Evolutionary conservation across 35 echinoderm and acorn worm species (phyloP).

Genomic region (Lytechinus variegatus): DNA sequence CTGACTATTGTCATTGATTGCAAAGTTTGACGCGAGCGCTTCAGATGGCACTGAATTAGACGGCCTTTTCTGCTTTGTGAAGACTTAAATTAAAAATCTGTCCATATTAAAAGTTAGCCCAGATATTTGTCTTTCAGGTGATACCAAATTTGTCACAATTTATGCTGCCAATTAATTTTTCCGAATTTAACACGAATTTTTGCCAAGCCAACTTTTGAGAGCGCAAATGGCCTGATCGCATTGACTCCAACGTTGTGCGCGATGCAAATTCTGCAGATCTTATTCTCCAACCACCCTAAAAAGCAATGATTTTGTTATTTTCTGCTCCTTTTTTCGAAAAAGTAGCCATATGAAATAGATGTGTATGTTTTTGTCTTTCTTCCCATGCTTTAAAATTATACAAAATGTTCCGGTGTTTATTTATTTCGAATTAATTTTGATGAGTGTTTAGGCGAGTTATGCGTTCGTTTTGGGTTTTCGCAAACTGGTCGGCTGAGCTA

Average conservation of each 20-base stretch:
- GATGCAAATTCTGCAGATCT: neutral
- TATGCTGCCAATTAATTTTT: neutral
- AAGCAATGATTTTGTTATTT: neutral
- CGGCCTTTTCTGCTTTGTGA: neutral
- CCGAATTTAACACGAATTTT: slow-evolving; percentile 34
- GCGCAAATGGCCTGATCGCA: neutral
- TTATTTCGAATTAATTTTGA: neutral
- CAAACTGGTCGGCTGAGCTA: neutral
- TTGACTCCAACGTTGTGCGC: neutral
- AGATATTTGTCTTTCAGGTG: neutral
- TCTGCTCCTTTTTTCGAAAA: neutral
- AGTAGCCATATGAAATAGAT: neutral
- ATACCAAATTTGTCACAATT: neutral
- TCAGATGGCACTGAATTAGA: neutral
- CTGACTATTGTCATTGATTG: too few relatives aligned
- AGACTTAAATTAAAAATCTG: neutral
- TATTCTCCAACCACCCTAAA: neutral
- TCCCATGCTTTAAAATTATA: neutral
- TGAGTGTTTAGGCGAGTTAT: neutral
- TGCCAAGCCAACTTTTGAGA: neutral
- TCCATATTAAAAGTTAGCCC: neutral
- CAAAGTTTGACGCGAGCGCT: neutral
- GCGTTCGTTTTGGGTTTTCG: neutral
- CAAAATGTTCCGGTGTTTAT: neutral
- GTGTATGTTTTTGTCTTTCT: neutral